Base-by-base conservation (phyloP, 2,113 vertebrate genomes). In the Oxyura jamaicensis region DNA sequence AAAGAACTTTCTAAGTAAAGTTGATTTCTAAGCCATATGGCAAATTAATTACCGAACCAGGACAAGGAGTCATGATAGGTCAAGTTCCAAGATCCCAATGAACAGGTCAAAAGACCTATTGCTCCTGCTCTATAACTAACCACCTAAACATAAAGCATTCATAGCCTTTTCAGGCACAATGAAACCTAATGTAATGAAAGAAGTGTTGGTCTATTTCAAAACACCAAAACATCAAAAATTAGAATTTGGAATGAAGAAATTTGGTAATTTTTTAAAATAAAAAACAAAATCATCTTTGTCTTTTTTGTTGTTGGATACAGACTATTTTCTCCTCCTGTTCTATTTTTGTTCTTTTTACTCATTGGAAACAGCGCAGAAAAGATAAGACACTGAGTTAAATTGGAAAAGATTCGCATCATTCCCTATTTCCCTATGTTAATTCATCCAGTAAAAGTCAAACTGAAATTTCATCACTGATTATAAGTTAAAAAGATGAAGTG, bases 21-120 rank as follows among this genome's bases (percentile, higher is more conserved):
- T 23, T 76, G 36, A 67, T 88, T 78, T 12, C 41, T 26, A 58
- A 73, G 73, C 73, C 85, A 90, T 71, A 62, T 95, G 94, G 90
- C 42, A 88, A 88, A 91, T 91, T 71, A 95, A 81, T 95, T 93
- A 91, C 17, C 7, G 7, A 63, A 35, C 0, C 26, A 88, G 85
- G 88, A 60, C 73, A 59, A 35, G 31, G 48, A 75, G 36, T 75
- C 73, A 50, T 25, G 26, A 60, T 42, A 87, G 88, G 80, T 88
- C 73, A 83, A 55, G 86, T 58, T 86, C 82, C 29, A 65, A 7
- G 5, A 66, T 73, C 44, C 62, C 67, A 71, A 39, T 44, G 66
- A 36, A 68, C 17, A 52, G 67, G 67, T n/a, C 72, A 28, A 36
- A 86, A 69, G 46, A 66, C 15, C 50, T 10, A 0, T 35, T 2